Evolutionary conservation across 35 echinoderm and acorn worm genomes (phyloP).

Genomic region (Nesometra sesokonis): DNA sequence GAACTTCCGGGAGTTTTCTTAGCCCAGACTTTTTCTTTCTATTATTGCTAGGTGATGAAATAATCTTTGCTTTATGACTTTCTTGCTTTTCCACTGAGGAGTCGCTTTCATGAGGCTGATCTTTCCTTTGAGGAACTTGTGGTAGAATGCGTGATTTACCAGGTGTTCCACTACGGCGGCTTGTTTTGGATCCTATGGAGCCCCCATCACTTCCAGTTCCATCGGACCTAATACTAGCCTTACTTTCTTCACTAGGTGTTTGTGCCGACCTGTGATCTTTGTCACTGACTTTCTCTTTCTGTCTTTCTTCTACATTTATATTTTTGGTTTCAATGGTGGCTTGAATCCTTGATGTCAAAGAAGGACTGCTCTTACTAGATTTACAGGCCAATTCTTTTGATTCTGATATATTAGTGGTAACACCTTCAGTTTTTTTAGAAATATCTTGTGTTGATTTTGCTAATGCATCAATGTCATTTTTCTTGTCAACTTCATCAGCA

Average conservation of each 20-base stretch:
- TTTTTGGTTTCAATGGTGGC: not conserved
- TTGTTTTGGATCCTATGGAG: not conserved
- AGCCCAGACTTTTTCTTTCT: not conserved
- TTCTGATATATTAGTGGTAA: not conserved
- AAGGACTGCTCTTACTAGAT: not conserved
- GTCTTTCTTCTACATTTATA: not conserved
- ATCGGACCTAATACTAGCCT: not conserved
- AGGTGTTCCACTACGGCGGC: not conserved
- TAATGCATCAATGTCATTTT: not conserved
- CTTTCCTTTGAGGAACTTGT: not conserved
- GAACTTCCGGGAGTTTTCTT: not conserved
- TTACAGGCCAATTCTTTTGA: not conserved
- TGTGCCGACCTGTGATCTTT: not conserved
- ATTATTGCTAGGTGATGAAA: not conserved
- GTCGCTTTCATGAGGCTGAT: not conserved
- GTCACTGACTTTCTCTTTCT: not conserved
- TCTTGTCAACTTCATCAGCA: not conserved
- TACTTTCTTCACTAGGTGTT: not conserved
- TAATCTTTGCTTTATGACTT: not conserved
- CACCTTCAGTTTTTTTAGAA: not conserved
- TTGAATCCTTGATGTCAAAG: not conserved
- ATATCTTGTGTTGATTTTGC: not conserved
- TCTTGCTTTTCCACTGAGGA: not conserved
- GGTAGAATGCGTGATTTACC: not conserved
- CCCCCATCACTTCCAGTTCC: not conserved